Evolutionary conservation across 2,797 vertebrate species (phyloP), one percentile per base, ranked within the genome.

Genomic region (Gallirallus australis): DNA sequence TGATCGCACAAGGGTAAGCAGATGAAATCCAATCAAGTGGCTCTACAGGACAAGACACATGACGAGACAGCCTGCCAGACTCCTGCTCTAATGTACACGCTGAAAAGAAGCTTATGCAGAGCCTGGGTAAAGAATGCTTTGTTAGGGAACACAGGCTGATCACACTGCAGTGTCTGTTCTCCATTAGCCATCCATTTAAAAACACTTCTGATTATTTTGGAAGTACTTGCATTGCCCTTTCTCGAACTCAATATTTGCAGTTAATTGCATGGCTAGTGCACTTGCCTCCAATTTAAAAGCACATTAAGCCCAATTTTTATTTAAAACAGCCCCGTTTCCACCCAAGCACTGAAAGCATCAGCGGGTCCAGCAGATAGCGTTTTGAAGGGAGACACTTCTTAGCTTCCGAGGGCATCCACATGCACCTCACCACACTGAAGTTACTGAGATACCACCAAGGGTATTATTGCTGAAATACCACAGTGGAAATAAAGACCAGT

Each of bases 11-110:
- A 90, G 94, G 94, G 95, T 92, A 96, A 98, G 97, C 94, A 97
- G 97, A 94, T 96, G 92, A 98, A 98, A 98, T 97, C 96, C 97
- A 98, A 97, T 98, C 93, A 98, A 97, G 97, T 91, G 82, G 92
- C 98, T 97, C 96, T 87, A 97, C 95, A 87, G 97, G 97, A 96
- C 94, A 94, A 96, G 94, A 97, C 95, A 97, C 95, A 96, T 80
- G 96, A 96, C 66, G 85, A 95, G 95, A 82, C 85, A 96, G 93
- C 85, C 96, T 91, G 96, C 96, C 95, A 97, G 90, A 78, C 95
- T 97, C 94, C 85, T 82, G 84, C 81, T 94, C 93, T 96, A 96
- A 97, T 93, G 94, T 94, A 96, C 87, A 82, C 19, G 86, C 78
- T 87, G 90, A 95, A 97, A 98, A 95, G 91, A 37, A 90, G 90